phyloP scores from a whole-genome alignment of 1,140 invertebrate genomes.

The Plodia interpunctella region DNA sequence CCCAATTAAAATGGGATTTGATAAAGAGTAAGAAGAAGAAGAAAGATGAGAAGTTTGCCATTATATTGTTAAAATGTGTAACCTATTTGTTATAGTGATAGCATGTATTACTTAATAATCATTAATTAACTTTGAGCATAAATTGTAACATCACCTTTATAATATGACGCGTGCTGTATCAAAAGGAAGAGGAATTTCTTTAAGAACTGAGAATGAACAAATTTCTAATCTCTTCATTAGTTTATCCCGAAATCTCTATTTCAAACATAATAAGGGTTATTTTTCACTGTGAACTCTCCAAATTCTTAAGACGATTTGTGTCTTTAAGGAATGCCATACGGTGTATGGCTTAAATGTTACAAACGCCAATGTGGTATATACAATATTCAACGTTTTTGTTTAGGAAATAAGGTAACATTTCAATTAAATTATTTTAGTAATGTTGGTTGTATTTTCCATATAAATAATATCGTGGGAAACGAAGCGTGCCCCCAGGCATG shows the following conservation, averaged over 20 bases:
- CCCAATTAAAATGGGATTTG: too few relatives aligned
- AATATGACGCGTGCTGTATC: constrained; percentile 41
- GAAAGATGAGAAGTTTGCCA: too few relatives aligned
- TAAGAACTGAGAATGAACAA: constrained; percentile 30
- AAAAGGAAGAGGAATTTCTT: constrained; percentile 37
- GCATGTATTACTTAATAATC: too few relatives aligned
- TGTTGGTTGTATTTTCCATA: constrained; percentile 20
- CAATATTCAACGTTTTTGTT: constrained; percentile 14
- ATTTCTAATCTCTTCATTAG: constrained; percentile 44
- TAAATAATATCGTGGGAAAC: constrained; percentile 41
- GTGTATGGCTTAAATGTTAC: constrained; percentile 15
- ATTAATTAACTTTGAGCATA: neutral
- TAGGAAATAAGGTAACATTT: constrained; percentile 9
- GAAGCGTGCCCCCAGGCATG: constrained; percentile 34
- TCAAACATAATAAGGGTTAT: constrained; percentile 21
- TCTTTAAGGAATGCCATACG: constrained; percentile 24
- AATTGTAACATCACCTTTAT: constrained; percentile 12
- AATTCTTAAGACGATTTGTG: constrained; percentile 33
- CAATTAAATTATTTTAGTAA: constrained; percentile 12
- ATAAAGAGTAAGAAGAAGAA: too few relatives aligned
- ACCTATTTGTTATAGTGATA: too few relatives aligned
- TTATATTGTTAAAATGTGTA: too few relatives aligned
- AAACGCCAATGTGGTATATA: neutral
- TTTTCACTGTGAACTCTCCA: constrained; percentile 20
- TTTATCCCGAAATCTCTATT: constrained; percentile 24